Percentiles rank a stretch among this genome's conserved stretches.
These are phyloP conservation scores for Allobates femoralis DNA, from an alignment of 2,797 vertebrate genomes.

Conservation along the genomic window DNA sequence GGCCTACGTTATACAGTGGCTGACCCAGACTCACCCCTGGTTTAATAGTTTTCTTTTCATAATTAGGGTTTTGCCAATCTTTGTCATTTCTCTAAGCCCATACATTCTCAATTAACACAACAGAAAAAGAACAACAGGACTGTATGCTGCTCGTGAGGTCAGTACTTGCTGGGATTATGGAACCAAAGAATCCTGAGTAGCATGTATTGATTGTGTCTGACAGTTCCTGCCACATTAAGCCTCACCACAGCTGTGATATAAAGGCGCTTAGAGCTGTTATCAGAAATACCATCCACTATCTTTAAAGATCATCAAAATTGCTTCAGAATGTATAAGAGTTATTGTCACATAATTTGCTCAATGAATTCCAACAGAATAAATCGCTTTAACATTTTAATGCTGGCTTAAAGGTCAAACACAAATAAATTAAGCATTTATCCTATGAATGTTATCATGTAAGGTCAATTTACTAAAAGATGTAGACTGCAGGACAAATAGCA, in stretches of 20 bases:
- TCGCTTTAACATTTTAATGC: conserved; percentile 84
- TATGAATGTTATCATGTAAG: conserved; percentile 72
- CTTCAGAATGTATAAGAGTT: conserved; percentile 81
- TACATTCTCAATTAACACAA: conserved; percentile 81
- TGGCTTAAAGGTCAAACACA: conserved; percentile 91
- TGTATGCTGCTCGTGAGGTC: conserved; percentile 87
- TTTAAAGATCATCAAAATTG: conserved; percentile 86
- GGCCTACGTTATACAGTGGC: conserved; percentile 41
- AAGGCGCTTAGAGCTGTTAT: conserved; percentile 83
- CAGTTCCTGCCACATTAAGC: conserved; percentile 88
- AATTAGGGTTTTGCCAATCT: conserved; percentile 83
- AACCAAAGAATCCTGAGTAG: conserved; percentile 88
- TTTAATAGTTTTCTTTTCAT: conserved; percentile 75
- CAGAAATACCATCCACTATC: conserved; percentile 83
- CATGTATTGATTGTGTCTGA: conserved; percentile 89
- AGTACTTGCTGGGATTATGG: conserved; percentile 89
- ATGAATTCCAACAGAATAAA: conserved; percentile 83
- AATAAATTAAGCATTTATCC: conserved; percentile 82
- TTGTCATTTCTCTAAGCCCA: conserved; percentile 82
- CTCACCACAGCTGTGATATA: conserved; percentile 85
- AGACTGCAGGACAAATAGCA: conserved; percentile 63
- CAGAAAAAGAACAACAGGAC: conserved; percentile 83
- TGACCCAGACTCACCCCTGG: conserved; percentile 71
- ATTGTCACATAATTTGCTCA: conserved; percentile 85
- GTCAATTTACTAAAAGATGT: conserved; percentile 69